phyloP scores from a whole-genome alignment of 2,888 invertebrate species.

The Paralinhomoeus sp. region DNA sequence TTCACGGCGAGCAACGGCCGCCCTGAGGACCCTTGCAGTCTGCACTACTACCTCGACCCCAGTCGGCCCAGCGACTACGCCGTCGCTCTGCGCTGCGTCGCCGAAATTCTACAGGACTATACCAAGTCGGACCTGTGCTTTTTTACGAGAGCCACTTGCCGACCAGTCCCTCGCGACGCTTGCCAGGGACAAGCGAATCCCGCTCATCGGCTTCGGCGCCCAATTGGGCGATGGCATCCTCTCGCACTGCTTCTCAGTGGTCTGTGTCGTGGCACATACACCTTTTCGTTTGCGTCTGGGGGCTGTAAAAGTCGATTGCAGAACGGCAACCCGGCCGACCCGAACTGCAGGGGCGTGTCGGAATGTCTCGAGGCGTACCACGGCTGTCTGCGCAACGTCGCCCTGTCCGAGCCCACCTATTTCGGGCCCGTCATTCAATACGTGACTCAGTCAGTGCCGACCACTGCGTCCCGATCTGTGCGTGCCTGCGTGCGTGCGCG shows the following conservation, averaged over 20 bases:
- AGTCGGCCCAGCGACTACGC: constrained; percentile 27
- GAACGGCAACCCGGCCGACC: constrained; percentile 33
- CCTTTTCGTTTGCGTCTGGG: too few species aligned
- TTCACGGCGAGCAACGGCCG: constrained; percentile 30
- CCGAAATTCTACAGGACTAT: constrained; percentile 31
- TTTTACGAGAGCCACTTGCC: background rate
- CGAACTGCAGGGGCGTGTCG: constrained; percentile 30
- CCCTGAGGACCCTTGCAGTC: constrained; percentile 17
- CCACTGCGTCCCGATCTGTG: too few species aligned
- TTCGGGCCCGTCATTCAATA: constrained; percentile 36
- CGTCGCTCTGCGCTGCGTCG: constrained; percentile 29
- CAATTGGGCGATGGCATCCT: constrained; percentile 26
- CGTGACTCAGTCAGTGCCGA: constrained; percentile 24
- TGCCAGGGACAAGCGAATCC: constrained; percentile 32
- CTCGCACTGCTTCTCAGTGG: constrained; percentile 30
- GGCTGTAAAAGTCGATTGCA: too few species aligned
- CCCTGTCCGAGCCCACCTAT: constrained; percentile 36
- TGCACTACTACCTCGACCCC: constrained; percentile 26
- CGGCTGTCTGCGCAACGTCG: constrained; percentile 30
- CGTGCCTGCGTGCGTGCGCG: too few species aligned
- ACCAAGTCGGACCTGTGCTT: constrained; percentile 27
- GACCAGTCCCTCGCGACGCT: too few species aligned
- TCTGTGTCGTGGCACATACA: too few species aligned
- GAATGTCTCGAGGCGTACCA: constrained; percentile 33
- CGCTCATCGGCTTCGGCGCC: constrained; percentile 33